Base-by-base conservation (phyloP, 2,113 vertebrate species). In the Podocnemis expansa region DNA sequence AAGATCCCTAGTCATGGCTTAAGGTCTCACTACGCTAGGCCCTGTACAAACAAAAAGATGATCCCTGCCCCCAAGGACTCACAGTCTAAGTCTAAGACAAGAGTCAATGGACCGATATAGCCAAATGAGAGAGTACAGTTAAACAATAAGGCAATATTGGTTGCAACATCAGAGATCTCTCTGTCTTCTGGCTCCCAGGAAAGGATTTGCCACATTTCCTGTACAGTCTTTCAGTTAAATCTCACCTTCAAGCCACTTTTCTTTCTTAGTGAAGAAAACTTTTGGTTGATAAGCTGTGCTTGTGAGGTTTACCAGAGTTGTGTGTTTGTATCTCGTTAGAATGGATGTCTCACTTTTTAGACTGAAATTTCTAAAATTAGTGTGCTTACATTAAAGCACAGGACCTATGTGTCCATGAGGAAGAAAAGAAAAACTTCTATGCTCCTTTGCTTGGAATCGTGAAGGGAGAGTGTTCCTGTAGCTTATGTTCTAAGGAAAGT, bases 271-370 rank as follows among this genome's bases (percentile, higher is more conserved):
- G 43, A 82, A 2, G 3, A 12, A 80, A 31, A 78, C 88, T 94
- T 88, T 7, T 82, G 67, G 75, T 75, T 55, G 58, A 94, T 83
- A 83, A 95, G 82, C 13, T 83, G 85, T 81, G 88, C 60, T 70
- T 76, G 73, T 60, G 89, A 90, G 84, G 91, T 56, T 88, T 0
- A 0, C 60, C 25, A 80, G n/a, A 89, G 70, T 90, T 87, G 86
- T 89, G 2, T 96, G n/a, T 92, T 47, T 91, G 79, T 89, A 85
- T 85, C 86, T 88, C 88, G 81, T 93, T 95, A 92, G 5, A 43
- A 45, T 56, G 8, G 43, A 47, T 41, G 88, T 51, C 49, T 91
- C 88, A 92, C 1, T 87, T 70, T 79, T 95, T 90, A 89, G 82
- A 63, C 78, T 94, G 93, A 91, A 96, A 96, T 93, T 94, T 49